Conservation (phyloP, 92 coral and sea anemone species). For the Bergia sp. region DNA sequence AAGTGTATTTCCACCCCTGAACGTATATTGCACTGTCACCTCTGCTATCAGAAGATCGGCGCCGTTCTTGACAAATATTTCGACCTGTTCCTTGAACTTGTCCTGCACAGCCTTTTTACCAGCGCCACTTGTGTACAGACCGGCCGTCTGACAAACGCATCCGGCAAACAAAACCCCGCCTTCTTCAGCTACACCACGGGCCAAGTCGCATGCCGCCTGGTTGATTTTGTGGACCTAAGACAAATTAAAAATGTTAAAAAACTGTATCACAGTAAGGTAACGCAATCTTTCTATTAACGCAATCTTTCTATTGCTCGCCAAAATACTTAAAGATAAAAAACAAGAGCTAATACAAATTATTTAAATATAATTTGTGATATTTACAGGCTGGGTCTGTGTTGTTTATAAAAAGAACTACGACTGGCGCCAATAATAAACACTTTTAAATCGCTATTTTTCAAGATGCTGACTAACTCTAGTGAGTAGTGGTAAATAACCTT, state of each 20-base stretch:
- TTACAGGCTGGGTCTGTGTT: too few species aligned
- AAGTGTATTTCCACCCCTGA: too few species aligned
- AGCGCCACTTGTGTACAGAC: conserved; percentile 53
- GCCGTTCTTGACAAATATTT: conserved; percentile 56
- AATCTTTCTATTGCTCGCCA: too few species aligned
- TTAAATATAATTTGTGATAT: too few species aligned
- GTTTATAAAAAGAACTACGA: too few species aligned
- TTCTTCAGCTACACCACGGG: conserved; percentile 62
- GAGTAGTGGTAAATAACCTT: too few species aligned
- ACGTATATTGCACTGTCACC: conserved; percentile 34
- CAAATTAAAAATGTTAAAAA: neutral
- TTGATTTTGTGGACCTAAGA: conserved; percentile 57
- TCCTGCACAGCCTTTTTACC: conserved; percentile 58
- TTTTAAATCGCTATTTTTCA: too few species aligned
- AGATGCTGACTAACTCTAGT: too few species aligned
- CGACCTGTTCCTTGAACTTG: conserved; percentile 60
- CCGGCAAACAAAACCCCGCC: conserved; percentile 68
- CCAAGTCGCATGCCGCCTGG: conserved; percentile 71
- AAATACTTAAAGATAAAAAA: too few species aligned
- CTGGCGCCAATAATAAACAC: too few species aligned
- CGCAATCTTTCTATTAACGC: too few species aligned
- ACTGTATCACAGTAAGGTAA: neutral
- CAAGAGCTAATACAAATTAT: too few species aligned
- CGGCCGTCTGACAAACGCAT: conserved; percentile 60
- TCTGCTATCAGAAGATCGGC: conserved; percentile 74